phyloP scores from a whole-genome alignment of 2,113 vertebrate genomes.

The Channa maculata region DNA sequence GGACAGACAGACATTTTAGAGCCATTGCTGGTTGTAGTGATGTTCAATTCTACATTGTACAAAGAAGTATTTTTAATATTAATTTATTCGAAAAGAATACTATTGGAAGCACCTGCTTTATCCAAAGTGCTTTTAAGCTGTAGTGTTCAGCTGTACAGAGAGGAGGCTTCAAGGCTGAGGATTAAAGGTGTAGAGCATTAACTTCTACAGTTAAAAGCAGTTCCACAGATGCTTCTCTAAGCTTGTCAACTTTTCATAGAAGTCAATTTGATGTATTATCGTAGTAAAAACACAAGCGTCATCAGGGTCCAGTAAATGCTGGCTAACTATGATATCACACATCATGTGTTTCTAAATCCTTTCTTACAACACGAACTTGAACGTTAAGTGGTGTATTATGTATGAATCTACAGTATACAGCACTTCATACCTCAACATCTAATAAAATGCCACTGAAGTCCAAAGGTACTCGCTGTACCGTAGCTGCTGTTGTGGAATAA shows the following conservation, averaged over 20 bases:
- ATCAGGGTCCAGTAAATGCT: not conserved
- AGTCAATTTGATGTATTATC: not conserved
- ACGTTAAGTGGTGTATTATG: too few relatives aligned
- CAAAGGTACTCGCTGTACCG: not conserved
- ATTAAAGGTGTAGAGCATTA: not conserved
- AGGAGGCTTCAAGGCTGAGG: not conserved
- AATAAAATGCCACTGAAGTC: too few relatives aligned
- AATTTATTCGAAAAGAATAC: too few relatives aligned
- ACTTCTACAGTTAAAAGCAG: not conserved
- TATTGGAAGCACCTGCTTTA: not conserved
- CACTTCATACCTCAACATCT: too few relatives aligned
- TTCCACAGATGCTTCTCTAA: not conserved
- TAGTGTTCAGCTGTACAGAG: not conserved
- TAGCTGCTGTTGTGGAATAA: not conserved
- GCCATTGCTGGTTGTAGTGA: too few relatives aligned
- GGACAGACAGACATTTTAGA: too few relatives aligned
- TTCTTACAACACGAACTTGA: too few relatives aligned
- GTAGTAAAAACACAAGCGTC: not conserved
- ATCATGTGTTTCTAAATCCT: too few relatives aligned
- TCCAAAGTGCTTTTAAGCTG: not conserved
- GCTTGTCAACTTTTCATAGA: not conserved
- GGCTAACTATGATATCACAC: too few relatives aligned
- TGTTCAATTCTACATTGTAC: too few relatives aligned
- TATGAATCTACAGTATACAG: too few relatives aligned
- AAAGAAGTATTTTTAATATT: too few relatives aligned